A percentile compares a stretch with the other conserved stretches of the same genome.
These are phyloP conservation scores for Drosophila stalkeri DNA, from an alignment of 2,888 invertebrate genomes.

Conservation along the genomic window DNA sequence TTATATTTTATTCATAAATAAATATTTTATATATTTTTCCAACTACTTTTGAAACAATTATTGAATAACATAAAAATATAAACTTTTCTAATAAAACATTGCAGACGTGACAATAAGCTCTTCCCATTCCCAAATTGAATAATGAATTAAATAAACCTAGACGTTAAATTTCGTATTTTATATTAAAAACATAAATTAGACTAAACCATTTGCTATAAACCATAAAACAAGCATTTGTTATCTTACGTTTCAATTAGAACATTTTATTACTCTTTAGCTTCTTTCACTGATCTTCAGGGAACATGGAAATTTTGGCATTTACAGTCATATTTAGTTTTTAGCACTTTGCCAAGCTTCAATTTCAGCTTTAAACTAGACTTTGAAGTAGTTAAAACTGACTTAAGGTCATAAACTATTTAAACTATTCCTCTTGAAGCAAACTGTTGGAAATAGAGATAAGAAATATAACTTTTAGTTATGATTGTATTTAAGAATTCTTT, in stretches of 20 bases:
- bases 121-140: no score
- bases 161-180: no score
- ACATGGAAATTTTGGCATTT: neutral
- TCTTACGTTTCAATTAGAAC: conserved; percentile 1
- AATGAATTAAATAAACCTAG: no score
- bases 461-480: neutral
- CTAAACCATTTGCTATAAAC: no score
- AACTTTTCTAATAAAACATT: no score
- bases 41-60: no score
- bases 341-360: conserved; percentile 15
- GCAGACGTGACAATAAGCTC: no score
- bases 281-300: neutral
- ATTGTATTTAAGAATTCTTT: neutral
- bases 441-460: neutral
- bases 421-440: no score
- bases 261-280: neutral
- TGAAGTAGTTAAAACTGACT: neutral
- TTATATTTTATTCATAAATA: no score
- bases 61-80: no score
- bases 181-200: neutral
- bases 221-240: no score
- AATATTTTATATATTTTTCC: no score
- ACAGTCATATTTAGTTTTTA: conserved; percentile 20
- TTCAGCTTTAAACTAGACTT: neutral
- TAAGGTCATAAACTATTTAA: neutral